phyloP scores from a whole-genome alignment of 2,113 vertebrate species.

The Microcebus griseorufus region DNA sequence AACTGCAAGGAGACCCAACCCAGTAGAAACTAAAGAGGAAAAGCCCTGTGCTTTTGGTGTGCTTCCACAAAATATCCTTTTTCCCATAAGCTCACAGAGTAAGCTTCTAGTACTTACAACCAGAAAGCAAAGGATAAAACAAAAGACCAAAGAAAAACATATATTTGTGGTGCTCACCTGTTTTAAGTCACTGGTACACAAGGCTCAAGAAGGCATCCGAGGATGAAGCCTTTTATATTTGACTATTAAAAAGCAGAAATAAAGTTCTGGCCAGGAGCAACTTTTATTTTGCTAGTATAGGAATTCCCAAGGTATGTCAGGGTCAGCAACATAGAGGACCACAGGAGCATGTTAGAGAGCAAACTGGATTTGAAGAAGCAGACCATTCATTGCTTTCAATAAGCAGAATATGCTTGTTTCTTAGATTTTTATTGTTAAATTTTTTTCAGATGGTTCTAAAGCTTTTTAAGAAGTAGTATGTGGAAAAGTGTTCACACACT shows the following conservation, averaged over 20 bases:
- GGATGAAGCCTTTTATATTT: background rate
- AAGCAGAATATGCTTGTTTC: background rate
- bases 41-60: background rate
- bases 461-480: constrained; percentile 47
- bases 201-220: background rate
- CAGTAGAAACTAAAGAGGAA: background rate
- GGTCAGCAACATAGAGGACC: background rate
- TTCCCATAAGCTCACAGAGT: background rate
- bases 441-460: constrained; percentile 52
- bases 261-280: background rate
- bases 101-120: background rate
- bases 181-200: background rate
- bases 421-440: constrained; percentile 32
- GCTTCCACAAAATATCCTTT: background rate
- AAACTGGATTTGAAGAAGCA: background rate
- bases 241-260: background rate
- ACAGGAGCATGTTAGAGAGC: background rate
- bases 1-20: background rate
- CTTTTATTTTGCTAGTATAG: background rate
- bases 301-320: background rate
- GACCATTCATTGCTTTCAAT: background rate
- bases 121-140: background rate
- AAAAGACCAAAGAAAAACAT: background rate
- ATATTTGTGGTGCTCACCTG: background rate
- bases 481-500: constrained; percentile 52